Base-by-base conservation (phyloP, 2,888 invertebrate species). In the Idaea aversata region DNA sequence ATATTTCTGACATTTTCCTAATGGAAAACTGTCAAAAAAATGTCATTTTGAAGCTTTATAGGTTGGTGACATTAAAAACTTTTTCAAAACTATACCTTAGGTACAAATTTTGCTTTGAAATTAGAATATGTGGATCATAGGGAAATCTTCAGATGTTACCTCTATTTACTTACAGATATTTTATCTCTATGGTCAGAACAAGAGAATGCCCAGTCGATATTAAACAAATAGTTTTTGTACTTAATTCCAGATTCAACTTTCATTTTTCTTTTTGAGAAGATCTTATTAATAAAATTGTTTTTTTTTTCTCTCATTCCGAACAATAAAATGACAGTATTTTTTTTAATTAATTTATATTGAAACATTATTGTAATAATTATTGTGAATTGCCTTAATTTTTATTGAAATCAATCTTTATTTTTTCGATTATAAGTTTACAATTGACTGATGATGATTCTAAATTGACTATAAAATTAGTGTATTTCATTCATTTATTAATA, bases 201-300 rank as follows among this genome's bases (percentile, higher is more conserved):
- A 47, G 47, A 47, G 47, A 47, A 47, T 65, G 66, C 72, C 67
- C 72, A 72, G 71, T 74, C 73, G 70, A 72, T 72, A 66, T 65
- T 65, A 66, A 66, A 47, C 7, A 47, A 65, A 82, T 85, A 81
- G 85, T 81, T 84, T 85, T 87, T 91, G 91, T 93, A 92, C 91
- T 92, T 91, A 91, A 85, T 87, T 86, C 85, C 87, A 86, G 84
- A 73, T 69, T 69, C 64, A 69, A 74, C 92, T 93, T 93, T 92
- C 92, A 92, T 93, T 93, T 93, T 93, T 92, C 92, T 93, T 92
- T 90, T 89, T 84, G 84, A 88, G 80, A 81, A 82, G 81, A 77
- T 81, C 80, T 81, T 75, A 67, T 71, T 73, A 80, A 76, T 77
- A 77, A 79, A 78, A 76, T 80, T 78, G 65, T 71, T 70, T 72